Conservation (phyloP, 2,888 invertebrate species). For the Hyles lineata region DNA sequence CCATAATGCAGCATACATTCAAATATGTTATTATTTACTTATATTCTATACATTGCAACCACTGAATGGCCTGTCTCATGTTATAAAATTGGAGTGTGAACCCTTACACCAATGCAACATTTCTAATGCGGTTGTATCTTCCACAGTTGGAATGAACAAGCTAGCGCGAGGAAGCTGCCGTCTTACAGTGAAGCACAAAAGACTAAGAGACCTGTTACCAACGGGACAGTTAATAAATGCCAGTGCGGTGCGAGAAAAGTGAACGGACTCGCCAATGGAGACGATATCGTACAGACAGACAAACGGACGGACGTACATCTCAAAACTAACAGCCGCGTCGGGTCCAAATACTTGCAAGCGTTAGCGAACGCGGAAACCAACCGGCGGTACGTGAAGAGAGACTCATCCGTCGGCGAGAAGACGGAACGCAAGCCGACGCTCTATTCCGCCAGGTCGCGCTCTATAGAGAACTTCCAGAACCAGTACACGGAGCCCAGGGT, state of each 20-base stretch:
- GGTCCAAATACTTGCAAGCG: slow-evolving; percentile 79
- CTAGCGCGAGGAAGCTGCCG: slow-evolving; percentile 81
- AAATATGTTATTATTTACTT: neutral
- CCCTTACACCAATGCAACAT: neutral
- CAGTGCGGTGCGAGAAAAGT: slow-evolving; percentile 77
- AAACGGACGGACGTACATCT: slow-evolving; percentile 67
- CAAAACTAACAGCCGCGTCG: slow-evolving; percentile 77
- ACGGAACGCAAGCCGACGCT: slow-evolving; percentile 61
- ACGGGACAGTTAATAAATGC: slow-evolving; percentile 75
- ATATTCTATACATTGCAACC: neutral
- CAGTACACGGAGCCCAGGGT: slow-evolving; percentile 63
- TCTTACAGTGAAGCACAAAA: slow-evolving; percentile 83
- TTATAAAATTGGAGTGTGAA: neutral
- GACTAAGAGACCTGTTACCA: slow-evolving; percentile 77
- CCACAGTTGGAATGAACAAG: slow-evolving; percentile 84
- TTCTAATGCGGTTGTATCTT: neutral
- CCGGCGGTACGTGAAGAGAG: slow-evolving; percentile 70
- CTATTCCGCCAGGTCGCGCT: slow-evolving; percentile 74
- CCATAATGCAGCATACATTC: neutral
- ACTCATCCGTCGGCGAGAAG: slow-evolving; percentile 73
- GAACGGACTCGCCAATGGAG: slow-evolving; percentile 66
- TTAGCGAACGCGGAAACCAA: slow-evolving; percentile 63
- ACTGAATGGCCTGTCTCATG: neutral
- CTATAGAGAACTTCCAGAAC: slow-evolving; percentile 80
- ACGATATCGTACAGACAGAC: slow-evolving; percentile 58